Base-by-base conservation (phyloP, 2,797 vertebrate genomes). In the Sebastes flavidus region DNA sequence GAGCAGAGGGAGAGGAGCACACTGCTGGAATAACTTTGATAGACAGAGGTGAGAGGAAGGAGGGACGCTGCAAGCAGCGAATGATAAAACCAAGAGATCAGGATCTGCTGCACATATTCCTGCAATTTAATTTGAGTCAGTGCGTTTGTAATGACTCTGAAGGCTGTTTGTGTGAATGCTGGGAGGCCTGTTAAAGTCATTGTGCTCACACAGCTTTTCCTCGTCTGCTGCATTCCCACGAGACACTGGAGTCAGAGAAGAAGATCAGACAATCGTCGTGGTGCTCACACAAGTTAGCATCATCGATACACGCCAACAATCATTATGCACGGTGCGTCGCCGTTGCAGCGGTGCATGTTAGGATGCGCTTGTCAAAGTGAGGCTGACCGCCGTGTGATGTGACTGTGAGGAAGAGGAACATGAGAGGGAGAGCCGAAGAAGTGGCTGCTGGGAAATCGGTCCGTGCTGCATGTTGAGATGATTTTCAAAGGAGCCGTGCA, bases 291-390 rank as follows among this genome's bases (percentile, higher is more conserved):
- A 32, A 66, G 77, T 85, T 78, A 83, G 87, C 87, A 27, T 89
- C 84, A 75, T 81, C 49, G 34, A 80, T 71, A 72, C 73, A 20
- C 30, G 77, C 85, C 90, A 86, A 18, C 49, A 8, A 91, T 93
- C 91, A 91, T 91, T 91, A 93, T 94, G 88, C 93, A 89, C 46
- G 82, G 86, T 4, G 88, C 46, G 54, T 91, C 25, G 62, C 73
- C 22, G 74, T 18, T 80, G 85, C 88, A 61, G 91, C 89, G 72
- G 80, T 0, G 77, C 83, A 12, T 84, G 87, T 92, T 89, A 92
- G 72, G 89, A 90, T 75, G 77, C 46, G 46, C 46, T 49, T 49
- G 46, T 49, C 18, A 52, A 79, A 69, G 49, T 70, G 36, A 77
- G 81, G 66, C 87, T 84, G 92, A 86, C 91, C 86, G 65, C 30